Conservation (phyloP, 1,140 invertebrate genomes). For the Euwallacea fornicatus region DNA sequence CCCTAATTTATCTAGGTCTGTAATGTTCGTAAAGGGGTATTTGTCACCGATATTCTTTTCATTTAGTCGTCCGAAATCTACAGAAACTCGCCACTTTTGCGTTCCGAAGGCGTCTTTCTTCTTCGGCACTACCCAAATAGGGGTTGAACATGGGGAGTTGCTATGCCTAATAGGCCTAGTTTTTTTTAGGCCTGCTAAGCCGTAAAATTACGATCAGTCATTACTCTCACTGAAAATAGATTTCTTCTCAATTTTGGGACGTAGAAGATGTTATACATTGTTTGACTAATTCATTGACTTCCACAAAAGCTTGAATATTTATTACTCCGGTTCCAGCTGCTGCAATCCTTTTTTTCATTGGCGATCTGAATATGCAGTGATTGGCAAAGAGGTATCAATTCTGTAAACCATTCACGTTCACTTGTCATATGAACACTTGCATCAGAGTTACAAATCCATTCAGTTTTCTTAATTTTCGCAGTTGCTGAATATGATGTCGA, state of each 20-base stretch:
- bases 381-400: slow-evolving; percentile 7
- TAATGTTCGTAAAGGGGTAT: too few relatives aligned
- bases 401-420: slow-evolving; percentile 1
- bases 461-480: slow-evolving; percentile 1
- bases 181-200: too few relatives aligned
- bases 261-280: slow-evolving; percentile 22
- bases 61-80: slow-evolving; percentile 45
- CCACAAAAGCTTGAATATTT: slow-evolving; percentile 31
- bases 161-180: too few relatives aligned
- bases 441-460: slow-evolving; percentile 31
- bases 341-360: slow-evolving; percentile 36
- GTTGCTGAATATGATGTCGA: slow-evolving; percentile 7
- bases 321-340: slow-evolving; percentile 40
- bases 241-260: slow-evolving; percentile 16
- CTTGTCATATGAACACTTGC: slow-evolving; percentile 11
- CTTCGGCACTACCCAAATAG: too few relatives aligned
- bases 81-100: slow-evolving; percentile 49
- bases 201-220: slow-evolving; percentile 27
- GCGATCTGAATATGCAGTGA: slow-evolving; percentile 35
- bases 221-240: slow-evolving; percentile 31
- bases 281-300: slow-evolving; percentile 24
- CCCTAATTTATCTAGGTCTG: too few relatives aligned
- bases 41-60: too few relatives aligned
- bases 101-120: slow-evolving; percentile 41
- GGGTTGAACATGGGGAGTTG: too few relatives aligned